These are phyloP conservation scores for Schizopygopsis malacanthus DNA, from an alignment of 2,797 vertebrate species.

Conservation along the genomic window DNA sequence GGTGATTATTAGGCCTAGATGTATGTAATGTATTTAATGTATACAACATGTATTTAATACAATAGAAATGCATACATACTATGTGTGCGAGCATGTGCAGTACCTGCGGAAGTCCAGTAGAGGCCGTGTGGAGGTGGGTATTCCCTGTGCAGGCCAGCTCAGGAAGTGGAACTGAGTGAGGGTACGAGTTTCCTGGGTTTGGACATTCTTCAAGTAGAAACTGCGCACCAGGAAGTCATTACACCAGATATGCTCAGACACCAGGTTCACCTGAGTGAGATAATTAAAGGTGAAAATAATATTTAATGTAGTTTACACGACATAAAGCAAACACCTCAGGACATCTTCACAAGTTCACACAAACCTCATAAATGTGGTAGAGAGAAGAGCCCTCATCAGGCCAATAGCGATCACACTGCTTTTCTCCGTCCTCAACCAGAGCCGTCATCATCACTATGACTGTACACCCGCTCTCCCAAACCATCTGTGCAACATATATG, in stretches of 20 bases:
- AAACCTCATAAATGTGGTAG: slow-evolving; percentile 96
- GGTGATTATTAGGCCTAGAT: not conserved
- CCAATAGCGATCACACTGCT: slow-evolving; percentile 98
- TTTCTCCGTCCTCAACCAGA: slow-evolving; percentile 92
- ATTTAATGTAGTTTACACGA: not conserved
- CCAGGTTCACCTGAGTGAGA: slow-evolving; percentile 88
- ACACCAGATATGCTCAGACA: slow-evolving; percentile 98
- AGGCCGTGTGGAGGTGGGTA: slow-evolving; percentile 90
- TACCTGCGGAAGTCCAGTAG: slow-evolving; percentile 98
- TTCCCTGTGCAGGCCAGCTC: slow-evolving; percentile 96
- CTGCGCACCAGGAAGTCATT: slow-evolving; percentile 98
- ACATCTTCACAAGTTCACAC: slow-evolving; percentile 9
- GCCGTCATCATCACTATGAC: slow-evolving; percentile 97
- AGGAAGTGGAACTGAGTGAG: slow-evolving; percentile 99
- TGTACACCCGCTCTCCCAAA: slow-evolving; percentile 96
- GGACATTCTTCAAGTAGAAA: slow-evolving; percentile 98
- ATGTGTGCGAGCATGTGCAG: not conserved
- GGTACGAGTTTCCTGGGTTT: slow-evolving; percentile 95
- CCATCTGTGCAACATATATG: slow-evolving; percentile 79
- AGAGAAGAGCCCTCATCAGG: slow-evolving; percentile 96
- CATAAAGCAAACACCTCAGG: not conserved
- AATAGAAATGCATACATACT: not conserved
- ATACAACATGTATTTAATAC: too few relatives aligned
- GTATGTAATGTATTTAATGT: too few relatives aligned
- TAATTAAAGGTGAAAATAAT: not conserved